Evolutionary conservation across 1,140 invertebrate species (phyloP), one percentile per base, ranked within the genome.

Genomic region (Conopomorpha cramerella): DNA sequence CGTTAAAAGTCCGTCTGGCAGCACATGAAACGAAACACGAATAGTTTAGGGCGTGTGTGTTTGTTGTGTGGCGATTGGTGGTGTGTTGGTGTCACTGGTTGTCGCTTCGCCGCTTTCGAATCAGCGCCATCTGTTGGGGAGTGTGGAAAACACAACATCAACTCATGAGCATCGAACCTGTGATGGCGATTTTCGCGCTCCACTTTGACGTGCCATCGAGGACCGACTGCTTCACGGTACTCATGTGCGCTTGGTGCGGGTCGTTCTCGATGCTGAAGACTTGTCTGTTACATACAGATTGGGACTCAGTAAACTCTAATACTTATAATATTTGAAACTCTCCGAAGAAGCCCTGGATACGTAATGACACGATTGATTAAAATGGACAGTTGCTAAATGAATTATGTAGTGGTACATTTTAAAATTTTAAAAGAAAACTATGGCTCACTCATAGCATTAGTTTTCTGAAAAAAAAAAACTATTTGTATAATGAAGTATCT

Each of bases 181-280:
- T 97, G 73, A 98, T 95, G 61, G 95, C 95, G 80, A 99, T 98
- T 87, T 99, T 99, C 54, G 96, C 96, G 60, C 96, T 99, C 98
- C 98, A 99, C 84, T 99, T 99, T 68, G 96, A 98, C 35, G 96
- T 99, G 56, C 98, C 98, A 80, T 99, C 98, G 74, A 99, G 85
- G 53, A 99, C 96, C 55, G 92, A 94, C 81, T 98, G 94, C 84
- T 99, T 98, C 43, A 99, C 94, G 26, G 93, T 87, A 78, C 93
- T 95, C 93, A 99, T 96, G 81, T 98, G 94, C 57, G 92, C 93
- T 40, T 86, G 84, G 81, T 99, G 96, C 58, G 86, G 91, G 78
- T 95, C 94, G 68, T 92, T 89, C 74, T 98, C 95, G 60, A 97
- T 89, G 76, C 88, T 86, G 83, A 98, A 98, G 62, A 98, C 93